Conservation (phyloP, 2,888 invertebrate species). For the Xylophagus ater region DNA sequence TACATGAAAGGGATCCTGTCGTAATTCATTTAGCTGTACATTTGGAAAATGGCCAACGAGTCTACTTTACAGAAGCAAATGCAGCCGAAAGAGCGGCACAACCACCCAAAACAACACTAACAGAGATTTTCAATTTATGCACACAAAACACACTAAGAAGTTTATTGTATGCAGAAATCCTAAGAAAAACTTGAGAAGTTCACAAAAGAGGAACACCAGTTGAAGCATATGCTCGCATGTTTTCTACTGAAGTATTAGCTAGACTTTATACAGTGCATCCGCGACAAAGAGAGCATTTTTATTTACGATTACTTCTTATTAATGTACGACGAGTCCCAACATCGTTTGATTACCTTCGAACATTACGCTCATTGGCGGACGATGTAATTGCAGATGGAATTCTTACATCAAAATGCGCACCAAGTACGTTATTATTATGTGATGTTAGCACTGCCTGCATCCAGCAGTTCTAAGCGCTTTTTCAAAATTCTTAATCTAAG, state of each 20-base stretch:
- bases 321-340: too few relatives aligned
- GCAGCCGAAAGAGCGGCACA: constrained; percentile 3
- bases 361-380: too few relatives aligned
- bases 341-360: too few relatives aligned
- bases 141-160: constrained; percentile 20
- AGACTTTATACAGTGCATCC: too few relatives aligned
- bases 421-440: too few relatives aligned
- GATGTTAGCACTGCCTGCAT: too few relatives aligned
- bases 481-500: too few relatives aligned
- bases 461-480: too few relatives aligned
- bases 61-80: constrained; percentile 13
- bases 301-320: constrained; percentile 10
- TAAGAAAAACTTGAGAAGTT: constrained; percentile 24
- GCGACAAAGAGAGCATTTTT: constrained; percentile 24
- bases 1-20: constrained; percentile 3
- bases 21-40: constrained; percentile 6
- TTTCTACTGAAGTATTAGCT: too few relatives aligned
- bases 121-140: constrained; percentile 5
- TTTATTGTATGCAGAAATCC: constrained; percentile 25
- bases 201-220: constrained; percentile 22
- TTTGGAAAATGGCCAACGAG: too few relatives aligned
- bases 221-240: constrained; percentile 19
- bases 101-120: constrained; percentile 8
- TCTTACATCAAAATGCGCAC: too few relatives aligned
- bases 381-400: too few relatives aligned